Conservation (phyloP, 1,140 invertebrate species). For the Holotrichia oblita region DNA sequence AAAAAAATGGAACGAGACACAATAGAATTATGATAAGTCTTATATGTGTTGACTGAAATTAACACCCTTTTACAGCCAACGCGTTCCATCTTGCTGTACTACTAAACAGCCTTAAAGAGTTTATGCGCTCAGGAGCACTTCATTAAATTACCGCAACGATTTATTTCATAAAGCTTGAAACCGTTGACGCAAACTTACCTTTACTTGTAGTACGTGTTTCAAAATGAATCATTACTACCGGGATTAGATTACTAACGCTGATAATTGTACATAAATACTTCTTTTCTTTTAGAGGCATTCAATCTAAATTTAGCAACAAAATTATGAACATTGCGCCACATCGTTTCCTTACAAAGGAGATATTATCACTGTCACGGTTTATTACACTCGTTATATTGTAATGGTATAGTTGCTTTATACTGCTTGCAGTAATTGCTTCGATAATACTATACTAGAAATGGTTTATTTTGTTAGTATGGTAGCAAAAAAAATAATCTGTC, state of each 20-base stretch:
- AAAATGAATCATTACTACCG: neutral
- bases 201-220: neutral
- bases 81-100: neutral
- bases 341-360: too few relatives aligned
- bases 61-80: neutral
- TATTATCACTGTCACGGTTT: too few relatives aligned
- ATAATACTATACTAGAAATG: too few relatives aligned
- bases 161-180: neutral
- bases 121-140: neutral
- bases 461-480: too few relatives aligned
- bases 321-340: too few relatives aligned
- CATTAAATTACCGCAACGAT: neutral
- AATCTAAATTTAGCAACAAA: too few relatives aligned
- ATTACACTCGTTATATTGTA: too few relatives aligned
- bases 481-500: too few relatives aligned
- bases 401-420: too few relatives aligned
- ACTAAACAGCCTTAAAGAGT: neutral
- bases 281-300: too few relatives aligned
- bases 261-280: too few relatives aligned
- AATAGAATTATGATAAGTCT: conserved; percentile 34
- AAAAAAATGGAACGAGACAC: neutral
- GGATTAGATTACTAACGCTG: neutral
- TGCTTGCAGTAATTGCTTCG: too few relatives aligned
- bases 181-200: neutral
- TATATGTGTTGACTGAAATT: conserved; percentile 19